phyloP scores from a whole-genome alignment of 53 echinoderm and acorn worm genomes.

The Antedon mediterranea region DNA sequence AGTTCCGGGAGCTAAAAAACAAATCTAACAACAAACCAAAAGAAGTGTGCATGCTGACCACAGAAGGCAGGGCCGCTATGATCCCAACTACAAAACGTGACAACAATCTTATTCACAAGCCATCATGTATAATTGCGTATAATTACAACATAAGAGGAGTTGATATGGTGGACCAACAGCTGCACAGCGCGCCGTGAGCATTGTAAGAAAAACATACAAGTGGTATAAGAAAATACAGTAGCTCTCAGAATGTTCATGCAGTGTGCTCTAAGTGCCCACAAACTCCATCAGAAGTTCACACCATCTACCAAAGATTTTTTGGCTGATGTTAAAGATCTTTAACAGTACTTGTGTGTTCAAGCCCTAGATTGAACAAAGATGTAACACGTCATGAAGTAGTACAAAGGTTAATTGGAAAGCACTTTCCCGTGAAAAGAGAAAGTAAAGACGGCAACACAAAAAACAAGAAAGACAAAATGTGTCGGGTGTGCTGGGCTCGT shows the following conservation, averaged over 20 bases:
- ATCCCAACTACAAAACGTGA: conserved; percentile 3
- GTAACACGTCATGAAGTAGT: too few species aligned
- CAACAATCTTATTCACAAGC: conserved; percentile 3
- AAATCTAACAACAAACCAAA: conserved; percentile 14
- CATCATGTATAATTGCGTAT: conserved; percentile 13
- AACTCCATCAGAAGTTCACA: too few species aligned
- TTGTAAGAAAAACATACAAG: conserved; percentile 1
- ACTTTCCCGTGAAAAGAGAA: background rate
- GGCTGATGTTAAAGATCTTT: too few species aligned
- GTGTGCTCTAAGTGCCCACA: conserved; percentile 7
- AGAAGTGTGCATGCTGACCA: conserved; percentile 20
- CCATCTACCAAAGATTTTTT: too few species aligned
- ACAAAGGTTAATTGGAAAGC: conserved; percentile 15
- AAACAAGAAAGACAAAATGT: background rate
- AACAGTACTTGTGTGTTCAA: too few species aligned
- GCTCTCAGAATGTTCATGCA: conserved; percentile 11
- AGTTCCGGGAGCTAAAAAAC: conserved; percentile 19
- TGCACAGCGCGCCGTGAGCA: conserved; percentile 2
- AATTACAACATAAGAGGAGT: conserved; percentile 11
- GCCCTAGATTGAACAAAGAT: too few species aligned
- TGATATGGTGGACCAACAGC: conserved; percentile 18
- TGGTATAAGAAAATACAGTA: conserved; percentile 14
- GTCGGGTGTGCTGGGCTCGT: background rate
- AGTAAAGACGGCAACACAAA: too few species aligned
- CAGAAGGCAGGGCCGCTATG: conserved; percentile 8